Evolutionary conservation across 2,113 vertebrate species (phyloP).

Genomic region (Oryzias curvinotus): DNA sequence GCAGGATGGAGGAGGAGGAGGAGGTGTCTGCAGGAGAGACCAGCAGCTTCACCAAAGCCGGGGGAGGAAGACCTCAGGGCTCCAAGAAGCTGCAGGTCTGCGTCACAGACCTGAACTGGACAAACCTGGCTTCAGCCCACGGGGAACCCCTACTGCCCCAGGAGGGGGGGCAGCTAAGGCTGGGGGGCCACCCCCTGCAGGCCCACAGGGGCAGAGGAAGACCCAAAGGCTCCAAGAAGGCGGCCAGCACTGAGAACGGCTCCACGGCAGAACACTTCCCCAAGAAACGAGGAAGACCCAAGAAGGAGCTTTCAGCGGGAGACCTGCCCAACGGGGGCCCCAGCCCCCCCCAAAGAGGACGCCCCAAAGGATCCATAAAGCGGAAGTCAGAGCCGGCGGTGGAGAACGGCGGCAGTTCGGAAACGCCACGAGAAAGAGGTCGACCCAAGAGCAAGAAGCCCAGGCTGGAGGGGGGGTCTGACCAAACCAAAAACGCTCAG

Average conservation of each 20-base stretch:
- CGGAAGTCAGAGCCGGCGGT: conserved; percentile 33
- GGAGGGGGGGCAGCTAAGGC: conserved; percentile 31
- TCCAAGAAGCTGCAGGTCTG: conserved; percentile 55
- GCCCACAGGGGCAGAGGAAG: conserved; percentile 8
- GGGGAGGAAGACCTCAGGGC: conserved; percentile 45
- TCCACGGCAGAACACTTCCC: background rate
- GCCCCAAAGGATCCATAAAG: conserved; percentile 49
- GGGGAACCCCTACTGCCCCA: conserved; percentile 16
- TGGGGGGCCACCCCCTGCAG: conserved; percentile 5
- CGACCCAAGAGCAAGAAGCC: conserved; percentile 50
- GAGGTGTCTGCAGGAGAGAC: conserved; percentile 24
- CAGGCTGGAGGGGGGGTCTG: conserved; percentile 12
- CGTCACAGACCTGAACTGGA: conserved; percentile 34
- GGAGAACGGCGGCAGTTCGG: conserved; percentile 25
- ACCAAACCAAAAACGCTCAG: background rate
- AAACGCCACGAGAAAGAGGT: conserved; percentile 46
- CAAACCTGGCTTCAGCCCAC: conserved; percentile 20
- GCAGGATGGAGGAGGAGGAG: conserved; percentile 46
- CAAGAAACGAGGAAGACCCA: conserved; percentile 52
- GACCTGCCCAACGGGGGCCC: conserved; percentile 40
- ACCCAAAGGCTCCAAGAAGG: conserved; percentile 27
- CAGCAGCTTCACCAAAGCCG: conserved; percentile 44
- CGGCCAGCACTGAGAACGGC: background rate
- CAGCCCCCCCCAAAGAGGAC: conserved; percentile 34
- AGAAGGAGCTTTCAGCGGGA: conserved; percentile 14